A percentile compares a stretch with the other conserved stretches of the same genome.
Evolutionary conservation across 2,113 vertebrate species (phyloP).

Genomic region (Rhinolophus ferrumequinum): DNA sequence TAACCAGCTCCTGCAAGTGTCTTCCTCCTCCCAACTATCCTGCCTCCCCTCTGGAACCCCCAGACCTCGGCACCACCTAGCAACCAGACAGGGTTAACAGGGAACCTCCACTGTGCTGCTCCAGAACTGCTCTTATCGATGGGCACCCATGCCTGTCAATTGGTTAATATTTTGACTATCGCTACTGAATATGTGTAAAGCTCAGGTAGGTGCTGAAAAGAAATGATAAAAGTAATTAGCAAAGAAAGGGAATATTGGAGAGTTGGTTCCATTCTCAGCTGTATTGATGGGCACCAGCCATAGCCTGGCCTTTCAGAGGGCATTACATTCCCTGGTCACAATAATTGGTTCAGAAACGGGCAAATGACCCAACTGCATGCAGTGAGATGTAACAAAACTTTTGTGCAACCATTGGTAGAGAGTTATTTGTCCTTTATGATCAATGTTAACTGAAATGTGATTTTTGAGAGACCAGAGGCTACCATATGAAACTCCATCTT

Average conservation of each 20-base stretch:
- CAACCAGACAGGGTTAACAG: background rate
- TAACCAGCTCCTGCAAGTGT: background rate
- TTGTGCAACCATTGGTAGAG: background rate
- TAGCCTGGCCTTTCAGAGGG: background rate
- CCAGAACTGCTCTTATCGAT: background rate
- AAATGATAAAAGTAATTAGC: background rate
- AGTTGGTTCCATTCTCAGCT: background rate
- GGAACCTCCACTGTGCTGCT: background rate
- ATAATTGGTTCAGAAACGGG: background rate
- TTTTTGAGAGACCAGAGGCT: background rate
- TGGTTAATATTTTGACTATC: background rate
- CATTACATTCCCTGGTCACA: background rate
- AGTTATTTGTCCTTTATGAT: background rate
- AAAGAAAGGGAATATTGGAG: background rate
- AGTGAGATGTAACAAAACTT: background rate
- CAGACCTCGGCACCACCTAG: background rate
- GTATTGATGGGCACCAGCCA: background rate
- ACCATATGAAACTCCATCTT: background rate
- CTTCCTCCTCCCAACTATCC: background rate
- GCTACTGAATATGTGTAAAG: background rate
- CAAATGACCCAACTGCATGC: background rate
- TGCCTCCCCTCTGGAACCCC: background rate
- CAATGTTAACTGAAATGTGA: background rate
- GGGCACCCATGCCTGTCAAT: background rate
- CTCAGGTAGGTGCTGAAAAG: background rate